Percentiles rank a stretch among this genome's conserved stretches.
Evolutionary conservation across 1,140 invertebrate genomes (phyloP).

Genomic region (Trissolcus basalis): DNA sequence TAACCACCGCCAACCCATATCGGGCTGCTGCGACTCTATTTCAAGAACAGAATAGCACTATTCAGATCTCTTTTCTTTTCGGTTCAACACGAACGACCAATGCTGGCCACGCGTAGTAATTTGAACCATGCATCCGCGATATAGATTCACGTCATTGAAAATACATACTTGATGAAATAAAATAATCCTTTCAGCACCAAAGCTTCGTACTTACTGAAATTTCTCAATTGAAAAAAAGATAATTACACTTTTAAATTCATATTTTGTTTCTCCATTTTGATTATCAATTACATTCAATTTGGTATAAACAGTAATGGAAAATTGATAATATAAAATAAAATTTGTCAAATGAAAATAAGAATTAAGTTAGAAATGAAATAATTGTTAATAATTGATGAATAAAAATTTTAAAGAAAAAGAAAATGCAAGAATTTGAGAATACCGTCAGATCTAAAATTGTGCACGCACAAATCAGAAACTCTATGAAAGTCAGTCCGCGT

Average conservation of each 20-base stretch:
- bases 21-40: constrained; percentile 70
- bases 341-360: too few relatives aligned
- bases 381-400: too few relatives aligned
- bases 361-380: too few relatives aligned
- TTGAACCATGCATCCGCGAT: neutral
- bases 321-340: too few relatives aligned
- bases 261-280: too few relatives aligned
- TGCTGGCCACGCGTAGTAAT: constrained; percentile 35
- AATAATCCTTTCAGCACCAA: constrained; percentile 4
- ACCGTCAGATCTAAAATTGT: constrained; percentile 21
- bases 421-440: constrained; percentile 11
- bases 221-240: too few relatives aligned
- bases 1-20: constrained; percentile 68
- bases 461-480: constrained; percentile 6
- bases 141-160: constrained; percentile 29
- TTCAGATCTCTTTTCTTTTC: constrained; percentile 52
- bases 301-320: too few relatives aligned
- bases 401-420: too few relatives aligned
- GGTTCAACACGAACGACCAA: constrained; percentile 28
- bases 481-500: constrained; percentile 22
- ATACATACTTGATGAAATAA: constrained; percentile 14
- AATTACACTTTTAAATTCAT: constrained; percentile 2
- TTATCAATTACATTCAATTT: too few relatives aligned
- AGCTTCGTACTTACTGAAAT: too few relatives aligned
- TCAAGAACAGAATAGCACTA: constrained; percentile 70